Evolutionary conservation across 2,888 invertebrate species (phyloP), one percentile per base, ranked within the genome.

Genomic region (Phalangium opilio): DNA sequence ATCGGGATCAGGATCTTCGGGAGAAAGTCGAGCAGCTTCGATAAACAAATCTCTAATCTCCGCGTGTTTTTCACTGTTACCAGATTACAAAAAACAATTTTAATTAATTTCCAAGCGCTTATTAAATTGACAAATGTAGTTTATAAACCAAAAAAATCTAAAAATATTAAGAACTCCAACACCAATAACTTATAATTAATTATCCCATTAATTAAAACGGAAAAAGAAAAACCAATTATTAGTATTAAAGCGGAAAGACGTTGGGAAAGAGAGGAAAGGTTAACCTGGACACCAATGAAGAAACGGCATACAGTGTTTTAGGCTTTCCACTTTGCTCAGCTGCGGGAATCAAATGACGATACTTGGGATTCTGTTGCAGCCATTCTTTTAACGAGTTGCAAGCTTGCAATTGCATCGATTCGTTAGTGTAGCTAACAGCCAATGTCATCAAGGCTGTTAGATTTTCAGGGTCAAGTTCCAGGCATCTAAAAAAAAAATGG

Each of bases 371-470:
- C 47, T 75, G 74, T 58, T 73, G 71, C 44, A 89, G 64, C 70
- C 70, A 73, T 38, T 64, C 59, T 57, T 68, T 73, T 40, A 96
- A 71, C 51, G 83, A 78, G 54, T 78, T 74, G 56, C 87, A 83
- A 3, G 96, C 95, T 67, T 83, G 83, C 60, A 81, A 82, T 57
- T 89, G 83, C 66, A 85, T 78, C 54, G 84, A 86, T 71, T 98
- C 98, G 69, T 98, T 98, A 5, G 96, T 91, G 61, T 89, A 90
- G 57, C 89, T 86, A 15, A 91, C 87, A 33, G 93, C 87, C 46
- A 96, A 69, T 1, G 86, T 79, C 77, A 95, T 84, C 46, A 91
- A 73, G 0, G 89, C 93, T 53, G 76, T 75, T 43, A 81, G 68
- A 66, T 91, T 89, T 10, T 74, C 72, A 0, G 87, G 82, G 51